phyloP scores from a whole-genome alignment of 2,113 vertebrate genomes.

The Fulica atra region DNA sequence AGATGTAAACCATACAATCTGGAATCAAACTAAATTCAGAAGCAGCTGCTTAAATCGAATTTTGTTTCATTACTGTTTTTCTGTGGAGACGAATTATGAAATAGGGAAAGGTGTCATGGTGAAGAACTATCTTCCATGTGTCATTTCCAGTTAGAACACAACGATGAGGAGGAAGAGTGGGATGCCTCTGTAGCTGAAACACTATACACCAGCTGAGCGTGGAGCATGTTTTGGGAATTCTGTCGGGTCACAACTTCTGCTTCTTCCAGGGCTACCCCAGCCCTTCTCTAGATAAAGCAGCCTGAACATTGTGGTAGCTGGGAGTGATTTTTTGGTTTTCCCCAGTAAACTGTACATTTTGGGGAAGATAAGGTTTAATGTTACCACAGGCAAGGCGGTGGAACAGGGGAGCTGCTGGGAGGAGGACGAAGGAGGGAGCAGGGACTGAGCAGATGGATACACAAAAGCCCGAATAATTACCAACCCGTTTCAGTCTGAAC shows the following conservation, averaged over 20 bases:
- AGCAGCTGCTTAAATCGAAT: neutral
- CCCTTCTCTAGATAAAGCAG: neutral
- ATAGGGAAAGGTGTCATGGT: neutral
- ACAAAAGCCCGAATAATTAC: neutral
- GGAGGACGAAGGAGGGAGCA: neutral
- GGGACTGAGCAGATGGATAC: neutral
- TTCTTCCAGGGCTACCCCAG: neutral
- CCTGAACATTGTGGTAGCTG: neutral
- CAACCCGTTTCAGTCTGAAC: neutral
- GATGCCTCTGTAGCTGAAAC: neutral
- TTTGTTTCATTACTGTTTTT: neutral
- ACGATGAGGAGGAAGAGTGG: neutral
- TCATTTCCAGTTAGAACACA: neutral
- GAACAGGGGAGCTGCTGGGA: neutral
- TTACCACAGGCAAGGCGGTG: neutral
- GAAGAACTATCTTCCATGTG: neutral
- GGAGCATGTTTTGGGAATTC: neutral
- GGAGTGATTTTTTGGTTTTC: too few species aligned
- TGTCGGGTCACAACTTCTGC: neutral
- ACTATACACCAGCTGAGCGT: fast-evolving
- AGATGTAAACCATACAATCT: neutral
- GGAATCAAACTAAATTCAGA: neutral
- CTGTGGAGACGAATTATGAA: neutral
- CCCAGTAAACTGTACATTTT: neutral
- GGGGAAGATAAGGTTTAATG: neutral